A percentile compares a stretch with the other conserved stretches of the same genome.
Conservation (phyloP, 2,113 vertebrate genomes). For the Pyxicephalus adspersus region DNA sequence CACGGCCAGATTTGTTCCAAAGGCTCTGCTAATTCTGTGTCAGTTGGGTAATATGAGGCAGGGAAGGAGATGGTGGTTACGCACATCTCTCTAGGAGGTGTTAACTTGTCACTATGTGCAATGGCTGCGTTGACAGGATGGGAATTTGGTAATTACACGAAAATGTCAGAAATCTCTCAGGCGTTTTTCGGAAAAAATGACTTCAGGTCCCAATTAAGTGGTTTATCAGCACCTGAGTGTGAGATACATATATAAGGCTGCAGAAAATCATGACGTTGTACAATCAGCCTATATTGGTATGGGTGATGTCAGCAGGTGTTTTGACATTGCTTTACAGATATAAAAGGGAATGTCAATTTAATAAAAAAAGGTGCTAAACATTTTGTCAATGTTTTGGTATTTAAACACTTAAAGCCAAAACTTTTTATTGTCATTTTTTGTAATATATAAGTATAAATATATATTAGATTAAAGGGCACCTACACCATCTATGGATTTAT, state of each 20-base stretch:
- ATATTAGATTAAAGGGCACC: too few species aligned
- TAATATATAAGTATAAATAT: too few species aligned
- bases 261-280: neutral
- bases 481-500: too few species aligned
- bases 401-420: too few species aligned
- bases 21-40: slow-evolving; percentile 28
- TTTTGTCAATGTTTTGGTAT: too few species aligned
- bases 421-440: too few species aligned
- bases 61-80: neutral
- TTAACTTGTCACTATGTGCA: slow-evolving; percentile 1
- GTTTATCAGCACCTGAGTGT: neutral
- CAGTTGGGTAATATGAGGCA: slow-evolving; percentile 17
- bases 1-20: slow-evolving; percentile 1
- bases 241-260: neutral
- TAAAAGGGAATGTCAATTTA: too few species aligned
- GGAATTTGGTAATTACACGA: neutral
- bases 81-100: neutral
- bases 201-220: slow-evolving; percentile 11
- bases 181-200: slow-evolving; percentile 3
- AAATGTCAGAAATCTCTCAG: slow-evolving; percentile 3
- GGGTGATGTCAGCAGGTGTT: neutral
- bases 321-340: neutral
- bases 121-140: neutral
- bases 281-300: neutral
- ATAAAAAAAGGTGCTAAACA: too few species aligned